Conservation (phyloP, 2,113 vertebrate genomes). For the Diphyllodes magnificus region DNA sequence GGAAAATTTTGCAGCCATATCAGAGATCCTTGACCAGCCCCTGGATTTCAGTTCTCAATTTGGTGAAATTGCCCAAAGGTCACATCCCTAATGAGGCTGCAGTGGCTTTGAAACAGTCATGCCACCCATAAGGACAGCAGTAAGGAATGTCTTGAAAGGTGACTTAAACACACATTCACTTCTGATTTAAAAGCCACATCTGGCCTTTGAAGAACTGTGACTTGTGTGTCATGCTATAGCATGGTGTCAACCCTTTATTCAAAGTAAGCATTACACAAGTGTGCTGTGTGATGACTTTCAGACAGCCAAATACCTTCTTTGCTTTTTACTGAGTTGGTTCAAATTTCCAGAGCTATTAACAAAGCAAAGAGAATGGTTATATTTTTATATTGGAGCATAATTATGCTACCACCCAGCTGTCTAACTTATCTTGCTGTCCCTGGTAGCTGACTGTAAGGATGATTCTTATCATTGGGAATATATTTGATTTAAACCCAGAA, state of each 20-base stretch:
- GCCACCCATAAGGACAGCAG: neutral
- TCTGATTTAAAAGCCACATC: neutral
- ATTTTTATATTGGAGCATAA: conserved; percentile 12
- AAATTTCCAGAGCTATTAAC: conserved; percentile 15
- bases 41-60: conserved; percentile 46
- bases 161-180: neutral
- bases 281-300: neutral
- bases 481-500: conserved; percentile 11
- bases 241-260: neutral
- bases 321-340: neutral
- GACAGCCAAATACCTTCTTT: neutral
- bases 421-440: neutral
- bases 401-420: conserved; percentile 4
- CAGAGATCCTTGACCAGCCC: neutral
- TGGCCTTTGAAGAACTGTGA: neutral
- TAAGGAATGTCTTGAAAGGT: neutral
- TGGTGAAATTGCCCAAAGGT: conserved; percentile 28
- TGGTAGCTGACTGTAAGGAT: neutral
- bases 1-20: neutral
- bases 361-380: conserved; percentile 17
- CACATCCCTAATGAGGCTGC: neutral
- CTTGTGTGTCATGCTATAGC: neutral
- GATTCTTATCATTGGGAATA: neutral
- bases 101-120: neutral
- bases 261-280: neutral